Percentiles rank a stretch among this genome's conserved stretches.
phyloP scores from a whole-genome alignment of 1,140 invertebrate species.

The Papilio machaon region DNA sequence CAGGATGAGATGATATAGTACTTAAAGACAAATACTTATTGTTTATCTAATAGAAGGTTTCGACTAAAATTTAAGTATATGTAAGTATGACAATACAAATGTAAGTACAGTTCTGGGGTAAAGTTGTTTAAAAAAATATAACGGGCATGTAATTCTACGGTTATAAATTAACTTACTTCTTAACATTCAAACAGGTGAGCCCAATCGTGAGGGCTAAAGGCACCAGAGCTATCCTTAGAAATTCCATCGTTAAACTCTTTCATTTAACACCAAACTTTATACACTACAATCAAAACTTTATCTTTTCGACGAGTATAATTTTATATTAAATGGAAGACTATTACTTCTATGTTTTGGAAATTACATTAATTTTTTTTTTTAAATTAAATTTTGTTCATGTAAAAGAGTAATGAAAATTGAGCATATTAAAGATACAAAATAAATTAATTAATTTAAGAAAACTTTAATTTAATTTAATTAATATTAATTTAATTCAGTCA shows the following conservation, averaged over 20 bases:
- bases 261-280: conserved; percentile 21
- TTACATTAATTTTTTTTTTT: neutral
- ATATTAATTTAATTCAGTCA: neutral
- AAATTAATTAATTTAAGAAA: neutral
- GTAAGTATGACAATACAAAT: too few species aligned
- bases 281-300: conserved; percentile 14
- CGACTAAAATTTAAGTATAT: too few species aligned
- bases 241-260: conserved; percentile 56
- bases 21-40: too few species aligned
- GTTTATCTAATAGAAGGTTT: too few species aligned
- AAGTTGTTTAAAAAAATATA: too few species aligned
- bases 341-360: neutral
- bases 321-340: conserved; percentile 7
- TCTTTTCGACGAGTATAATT: neutral
- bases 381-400: too few species aligned
- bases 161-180: conserved; percentile 64
- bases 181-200: conserved; percentile 73
- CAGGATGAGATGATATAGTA: too few species aligned
- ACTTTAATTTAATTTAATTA: neutral
- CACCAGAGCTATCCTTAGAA: conserved; percentile 62
- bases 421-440: neutral
- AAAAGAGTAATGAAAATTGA: too few species aligned
- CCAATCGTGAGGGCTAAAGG: conserved; percentile 68
- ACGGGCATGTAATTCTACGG: neutral
- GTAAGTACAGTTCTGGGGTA: too few species aligned